These are phyloP conservation scores for Eonycteris spelaea DNA, from an alignment of 2,113 vertebrate genomes.

Conservation along the genomic window DNA sequence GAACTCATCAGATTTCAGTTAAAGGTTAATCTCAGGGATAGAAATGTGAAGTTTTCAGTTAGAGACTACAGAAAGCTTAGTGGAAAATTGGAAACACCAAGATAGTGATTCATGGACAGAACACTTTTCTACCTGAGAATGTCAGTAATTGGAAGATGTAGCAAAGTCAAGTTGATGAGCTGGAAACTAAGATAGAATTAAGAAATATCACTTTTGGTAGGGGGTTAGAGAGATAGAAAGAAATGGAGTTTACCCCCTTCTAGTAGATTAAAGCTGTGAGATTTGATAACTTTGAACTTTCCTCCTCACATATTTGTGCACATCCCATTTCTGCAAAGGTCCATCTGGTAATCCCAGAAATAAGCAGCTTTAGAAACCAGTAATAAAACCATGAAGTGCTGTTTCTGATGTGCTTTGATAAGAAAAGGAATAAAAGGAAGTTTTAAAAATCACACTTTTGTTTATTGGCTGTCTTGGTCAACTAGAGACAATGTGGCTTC, in stretches of 20 bases:
- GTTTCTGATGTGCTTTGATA: not conserved
- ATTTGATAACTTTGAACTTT: constrained; percentile 50
- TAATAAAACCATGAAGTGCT: not conserved
- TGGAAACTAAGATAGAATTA: constrained; percentile 76
- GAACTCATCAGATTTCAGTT: constrained; percentile 48
- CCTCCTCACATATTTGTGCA: not conserved
- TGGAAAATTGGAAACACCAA: constrained; percentile 62
- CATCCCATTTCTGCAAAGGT: constrained; percentile 52
- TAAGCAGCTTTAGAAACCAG: constrained; percentile 20
- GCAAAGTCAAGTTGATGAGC: constrained; percentile 72
- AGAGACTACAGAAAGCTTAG: constrained; percentile 57
- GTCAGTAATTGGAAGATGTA: constrained; percentile 50
- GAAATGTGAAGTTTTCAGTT: constrained; percentile 55
- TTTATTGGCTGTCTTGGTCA: constrained; percentile 40
- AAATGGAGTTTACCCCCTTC: constrained; percentile 25
- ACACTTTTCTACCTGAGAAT: constrained; percentile 61
- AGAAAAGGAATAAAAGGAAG: not conserved
- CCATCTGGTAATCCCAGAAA: constrained; percentile 43
- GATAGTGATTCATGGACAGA: constrained; percentile 67
- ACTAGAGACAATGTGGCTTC: not conserved
- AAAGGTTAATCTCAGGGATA: constrained; percentile 66
- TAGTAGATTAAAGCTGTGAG: constrained; percentile 56
- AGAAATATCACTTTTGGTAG: constrained; percentile 75
- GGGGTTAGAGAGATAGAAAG: constrained; percentile 52
- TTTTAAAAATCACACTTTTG: not conserved